These are phyloP conservation scores for Mobula hypostoma DNA, from an alignment of 2,113 vertebrate genomes.

Conservation along the genomic window DNA sequence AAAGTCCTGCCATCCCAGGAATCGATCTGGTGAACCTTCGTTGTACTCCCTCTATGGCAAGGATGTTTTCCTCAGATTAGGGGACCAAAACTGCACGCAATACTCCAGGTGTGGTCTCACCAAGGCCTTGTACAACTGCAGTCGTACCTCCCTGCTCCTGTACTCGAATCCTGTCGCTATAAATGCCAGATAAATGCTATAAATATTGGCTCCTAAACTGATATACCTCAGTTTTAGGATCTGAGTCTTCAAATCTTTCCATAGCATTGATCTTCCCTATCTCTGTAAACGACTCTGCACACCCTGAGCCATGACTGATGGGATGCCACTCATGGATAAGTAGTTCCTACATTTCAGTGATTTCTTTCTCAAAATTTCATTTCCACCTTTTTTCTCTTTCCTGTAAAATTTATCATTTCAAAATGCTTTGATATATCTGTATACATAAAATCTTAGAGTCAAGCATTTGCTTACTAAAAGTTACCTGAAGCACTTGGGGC, in stretches of 20 bases:
- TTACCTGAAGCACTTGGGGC: not conserved
- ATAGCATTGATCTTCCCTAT: not conserved
- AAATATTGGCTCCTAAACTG: not conserved
- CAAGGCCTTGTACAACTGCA: too few species aligned
- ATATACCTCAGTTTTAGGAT: not conserved
- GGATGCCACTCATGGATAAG: not conserved
- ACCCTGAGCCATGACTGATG: not conserved
- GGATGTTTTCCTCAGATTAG: too few species aligned
- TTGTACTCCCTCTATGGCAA: too few species aligned
- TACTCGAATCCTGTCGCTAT: too few species aligned
- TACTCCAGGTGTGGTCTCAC: too few species aligned
- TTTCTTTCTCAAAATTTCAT: not conserved
- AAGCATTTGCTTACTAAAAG: not conserved
- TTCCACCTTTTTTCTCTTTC: not conserved
- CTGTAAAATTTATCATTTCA: not conserved
- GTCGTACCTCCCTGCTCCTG: too few species aligned
- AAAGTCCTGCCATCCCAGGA: too few species aligned
- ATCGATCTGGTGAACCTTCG: too few species aligned
- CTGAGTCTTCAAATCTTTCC: not conserved
- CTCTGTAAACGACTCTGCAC: not conserved
- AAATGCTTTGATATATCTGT: not conserved
- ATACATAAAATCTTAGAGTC: not conserved
- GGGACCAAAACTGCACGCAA: too few species aligned
- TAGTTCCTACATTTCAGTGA: not conserved
- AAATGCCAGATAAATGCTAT: too few species aligned